Base-by-base conservation (phyloP, 1,140 invertebrate genomes). In the Drosophila ogumai region DNA sequence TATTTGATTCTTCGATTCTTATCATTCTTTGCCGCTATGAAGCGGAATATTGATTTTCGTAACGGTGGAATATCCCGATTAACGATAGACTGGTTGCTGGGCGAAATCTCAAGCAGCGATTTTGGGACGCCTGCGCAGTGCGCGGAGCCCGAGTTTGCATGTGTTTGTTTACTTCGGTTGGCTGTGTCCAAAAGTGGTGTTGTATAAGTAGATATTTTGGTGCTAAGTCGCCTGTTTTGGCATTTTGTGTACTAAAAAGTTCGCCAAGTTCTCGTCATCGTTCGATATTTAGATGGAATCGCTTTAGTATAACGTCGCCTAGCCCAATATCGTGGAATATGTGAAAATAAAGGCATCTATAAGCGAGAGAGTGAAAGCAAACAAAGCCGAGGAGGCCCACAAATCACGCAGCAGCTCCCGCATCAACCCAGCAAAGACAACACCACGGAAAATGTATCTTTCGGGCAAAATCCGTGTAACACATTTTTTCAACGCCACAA, bases 81-180 rank as follows among this genome's bases (percentile, higher is more conserved):
- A 82, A 79, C 80, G 80, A 82, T 64, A 79, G 31, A 19, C 43
- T 28, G 36, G 38, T 40, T 17, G 34, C 58, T 65, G 61, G 56
- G 49, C 67, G 13, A 57, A 61, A 31, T 46, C 9, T 36, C n/a
- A 46, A 60, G 57, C 54, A 43, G 43, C 38, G 17, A 40, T 46
- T 71, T 56, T 55, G 22, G 28, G 54, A 61, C 80, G 85, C 82
- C 76, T 56, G 84, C 82, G 82, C 44, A 44, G 43, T 49, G 50
- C 76, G 55, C 57, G 67, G 65, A 80, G 58, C 36, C 50, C 32
- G 64, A 80, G 85, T 90, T 80, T 88, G 72, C 67, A 87, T 87
- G 84, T 87, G 81, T 88, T 87, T 87, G 72, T 87, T 87, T 87
- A 87, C 85, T 74, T 75, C 77, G 55, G 52, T 78, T 79, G 61